phyloP scores from a whole-genome alignment of 2,113 vertebrate species.

The Suricata suricatta region DNA sequence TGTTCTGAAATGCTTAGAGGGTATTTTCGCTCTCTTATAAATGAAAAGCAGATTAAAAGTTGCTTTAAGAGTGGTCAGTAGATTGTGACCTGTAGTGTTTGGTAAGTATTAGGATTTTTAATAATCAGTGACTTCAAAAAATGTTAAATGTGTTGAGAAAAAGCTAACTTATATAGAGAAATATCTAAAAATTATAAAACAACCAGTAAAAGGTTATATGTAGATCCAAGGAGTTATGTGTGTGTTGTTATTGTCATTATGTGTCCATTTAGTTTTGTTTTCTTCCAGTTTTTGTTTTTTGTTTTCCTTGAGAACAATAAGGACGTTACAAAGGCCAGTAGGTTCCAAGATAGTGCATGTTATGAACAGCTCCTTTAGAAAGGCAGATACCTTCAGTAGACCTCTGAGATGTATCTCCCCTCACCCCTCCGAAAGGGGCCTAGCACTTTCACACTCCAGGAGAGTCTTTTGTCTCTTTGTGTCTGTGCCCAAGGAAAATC shows the following conservation, averaged over 20 bases:
- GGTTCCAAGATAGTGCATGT: not conserved
- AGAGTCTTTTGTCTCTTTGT: not conserved
- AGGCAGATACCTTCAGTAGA: not conserved
- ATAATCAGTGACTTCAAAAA: not conserved
- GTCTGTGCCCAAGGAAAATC: constrained; percentile 43
- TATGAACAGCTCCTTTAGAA: not conserved
- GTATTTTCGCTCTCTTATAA: constrained; percentile 22
- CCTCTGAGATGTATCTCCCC: not conserved
- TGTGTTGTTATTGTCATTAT: not conserved
- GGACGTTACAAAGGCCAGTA: not conserved
- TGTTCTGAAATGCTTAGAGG: constrained; percentile 19
- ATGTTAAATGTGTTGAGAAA: not conserved
- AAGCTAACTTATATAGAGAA: not conserved
- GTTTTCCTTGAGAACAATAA: not conserved
- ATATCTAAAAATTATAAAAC: not conserved
- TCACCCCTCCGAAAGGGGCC: not conserved
- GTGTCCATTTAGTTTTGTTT: not conserved
- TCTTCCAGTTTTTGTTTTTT: not conserved
- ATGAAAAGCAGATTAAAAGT: not conserved
- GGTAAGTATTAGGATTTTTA: not conserved
- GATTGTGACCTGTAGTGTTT: not conserved
- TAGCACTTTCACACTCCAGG: not conserved
- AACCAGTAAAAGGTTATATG: not conserved
- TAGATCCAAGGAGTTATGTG: not conserved
- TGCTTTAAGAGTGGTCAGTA: not conserved